A percentile compares a stretch with the other conserved stretches of the same genome.
These are phyloP conservation scores for Polietes domitor DNA, from an alignment of 2,888 invertebrate genomes.

Conservation along the genomic window DNA sequence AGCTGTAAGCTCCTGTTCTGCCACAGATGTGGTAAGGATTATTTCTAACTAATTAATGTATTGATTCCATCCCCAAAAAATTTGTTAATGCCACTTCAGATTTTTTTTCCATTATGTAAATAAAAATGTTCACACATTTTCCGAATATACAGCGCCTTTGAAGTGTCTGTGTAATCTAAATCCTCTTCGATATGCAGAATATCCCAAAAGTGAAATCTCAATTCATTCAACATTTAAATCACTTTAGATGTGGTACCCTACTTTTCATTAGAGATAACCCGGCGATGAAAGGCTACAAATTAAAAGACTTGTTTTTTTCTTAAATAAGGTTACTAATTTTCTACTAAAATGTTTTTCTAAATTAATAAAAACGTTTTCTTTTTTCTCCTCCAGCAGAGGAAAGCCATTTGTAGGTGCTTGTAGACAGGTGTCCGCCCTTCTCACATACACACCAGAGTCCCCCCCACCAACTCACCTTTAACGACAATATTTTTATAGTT, in stretches of 20 bases:
- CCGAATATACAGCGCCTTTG: no score
- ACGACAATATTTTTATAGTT: slow-evolving; percentile 32
- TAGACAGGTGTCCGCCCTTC: slow-evolving; percentile 51
- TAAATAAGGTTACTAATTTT: neutral
- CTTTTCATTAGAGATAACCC: neutral
- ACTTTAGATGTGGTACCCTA: neutral
- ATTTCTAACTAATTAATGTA: no score
- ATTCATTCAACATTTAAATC: neutral
- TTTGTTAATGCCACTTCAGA: no score
- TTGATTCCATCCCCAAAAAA: no score
- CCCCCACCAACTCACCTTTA: neutral
- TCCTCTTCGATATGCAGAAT: no score
- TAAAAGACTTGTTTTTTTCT: neutral
- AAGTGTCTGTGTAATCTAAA: no score
- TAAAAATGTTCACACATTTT: no score
- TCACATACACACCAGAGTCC: slow-evolving; percentile 3
- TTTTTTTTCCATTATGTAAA: no score
- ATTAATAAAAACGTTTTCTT: slow-evolving; percentile 9
- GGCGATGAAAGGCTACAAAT: neutral
- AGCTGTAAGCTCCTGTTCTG: no score
- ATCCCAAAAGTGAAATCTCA: neutral
- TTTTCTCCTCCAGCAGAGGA: neutral
- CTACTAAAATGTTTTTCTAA: neutral
- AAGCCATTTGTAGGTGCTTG: slow-evolving; percentile 16
- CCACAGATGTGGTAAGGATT: no score